A percentile compares a stretch with the other conserved stretches of the same genome.
These are phyloP conservation scores for Psilopogon haemacephalus DNA, from an alignment of 2,113 vertebrate genomes.

Conservation along the genomic window DNA sequence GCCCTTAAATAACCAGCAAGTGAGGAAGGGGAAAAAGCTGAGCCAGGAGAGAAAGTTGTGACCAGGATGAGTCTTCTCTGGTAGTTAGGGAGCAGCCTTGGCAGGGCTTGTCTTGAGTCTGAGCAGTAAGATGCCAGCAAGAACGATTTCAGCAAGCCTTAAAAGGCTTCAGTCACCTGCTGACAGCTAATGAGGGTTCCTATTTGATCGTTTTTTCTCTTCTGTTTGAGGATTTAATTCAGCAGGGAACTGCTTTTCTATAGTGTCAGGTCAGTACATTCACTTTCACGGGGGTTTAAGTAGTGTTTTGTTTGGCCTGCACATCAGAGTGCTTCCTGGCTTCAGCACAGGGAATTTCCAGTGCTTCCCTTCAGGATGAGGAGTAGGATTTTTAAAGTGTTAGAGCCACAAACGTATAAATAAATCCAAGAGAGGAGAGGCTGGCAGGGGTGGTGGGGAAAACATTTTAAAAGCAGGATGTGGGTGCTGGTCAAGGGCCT, in stretches of 20 bases:
- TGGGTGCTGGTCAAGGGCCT: not conserved
- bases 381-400: accelerated
- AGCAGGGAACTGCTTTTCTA: not conserved
- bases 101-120: not conserved
- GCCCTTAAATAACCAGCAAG: not conserved
- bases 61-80: not conserved
- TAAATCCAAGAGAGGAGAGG: not conserved
- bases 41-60: not conserved
- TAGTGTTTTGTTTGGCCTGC: not conserved
- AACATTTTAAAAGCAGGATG: not conserved
- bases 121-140: not conserved
- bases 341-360: not conserved
- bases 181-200: not conserved
- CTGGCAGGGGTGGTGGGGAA: not conserved
- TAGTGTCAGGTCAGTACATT: not conserved
- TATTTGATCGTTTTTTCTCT: not conserved
- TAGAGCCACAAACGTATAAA: not conserved
- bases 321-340: not conserved
- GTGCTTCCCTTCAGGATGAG: not conserved
- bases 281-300: not conserved
- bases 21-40: not conserved
- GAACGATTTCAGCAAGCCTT: not conserved
- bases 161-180: not conserved
- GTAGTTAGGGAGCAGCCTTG: not conserved
- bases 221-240: not conserved